Conservation (phyloP, 2,888 invertebrate species). For the Zaprionus bogoriensis region DNA sequence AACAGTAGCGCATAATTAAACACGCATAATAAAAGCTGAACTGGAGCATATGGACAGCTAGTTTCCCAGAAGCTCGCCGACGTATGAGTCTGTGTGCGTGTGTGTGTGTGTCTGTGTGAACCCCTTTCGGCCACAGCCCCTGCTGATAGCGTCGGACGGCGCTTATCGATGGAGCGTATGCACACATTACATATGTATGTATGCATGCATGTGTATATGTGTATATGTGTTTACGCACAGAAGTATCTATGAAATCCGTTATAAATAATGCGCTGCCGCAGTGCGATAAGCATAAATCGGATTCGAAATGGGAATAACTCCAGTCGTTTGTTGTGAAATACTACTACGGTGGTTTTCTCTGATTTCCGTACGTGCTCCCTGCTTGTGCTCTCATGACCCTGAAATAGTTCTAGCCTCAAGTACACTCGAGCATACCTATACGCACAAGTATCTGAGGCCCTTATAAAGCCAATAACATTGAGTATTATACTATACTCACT, state of each 20-base stretch:
- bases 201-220: not conserved
- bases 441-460: not conserved
- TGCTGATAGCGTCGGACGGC: conserved; percentile 2
- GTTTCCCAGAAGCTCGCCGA: conserved; percentile 10
- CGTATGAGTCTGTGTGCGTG: too few relatives aligned
- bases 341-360: not conserved
- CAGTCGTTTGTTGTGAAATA: conserved; percentile 6
- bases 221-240: not conserved
- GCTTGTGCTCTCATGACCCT: conserved; percentile 2
- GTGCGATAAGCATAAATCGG: conserved; percentile 18
- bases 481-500: too few relatives aligned
- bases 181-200: not conserved
- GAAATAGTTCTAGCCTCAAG: conserved; percentile 8
- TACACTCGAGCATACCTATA: not conserved
- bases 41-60: not conserved
- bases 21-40: conserved; percentile 14
- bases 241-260: conserved; percentile 15
- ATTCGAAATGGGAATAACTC: conserved; percentile 1
- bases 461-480: too few relatives aligned
- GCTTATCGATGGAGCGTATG: conserved; percentile 13
- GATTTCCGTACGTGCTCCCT: conserved; percentile 11
- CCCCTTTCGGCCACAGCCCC: not conserved
- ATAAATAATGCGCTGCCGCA: conserved; percentile 2
- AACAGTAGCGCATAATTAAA: conserved; percentile 12
- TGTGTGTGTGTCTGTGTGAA: not conserved